Evolutionary conservation across 1,140 invertebrate species (phyloP).

Genomic region (Sinonovacula constricta): DNA sequence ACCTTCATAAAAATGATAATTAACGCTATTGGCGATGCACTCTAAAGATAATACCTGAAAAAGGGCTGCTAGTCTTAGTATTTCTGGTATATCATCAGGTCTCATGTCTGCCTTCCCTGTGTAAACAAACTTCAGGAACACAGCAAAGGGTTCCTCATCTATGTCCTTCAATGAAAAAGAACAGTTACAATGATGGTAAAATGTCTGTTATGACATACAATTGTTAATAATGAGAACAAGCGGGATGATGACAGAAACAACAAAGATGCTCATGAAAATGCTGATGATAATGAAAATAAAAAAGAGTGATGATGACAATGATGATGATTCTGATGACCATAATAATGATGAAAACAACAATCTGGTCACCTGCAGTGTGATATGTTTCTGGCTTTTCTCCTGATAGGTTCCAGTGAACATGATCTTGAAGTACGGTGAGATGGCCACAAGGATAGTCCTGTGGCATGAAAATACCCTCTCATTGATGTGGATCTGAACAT

Average conservation of each 20-base stretch:
- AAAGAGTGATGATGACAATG: no score
- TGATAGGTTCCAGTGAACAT: conserved; percentile 48
- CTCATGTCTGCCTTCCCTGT: conserved; percentile 25
- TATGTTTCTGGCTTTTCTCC: conserved; percentile 35
- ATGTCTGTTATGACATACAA: background rate
- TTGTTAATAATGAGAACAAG: background rate
- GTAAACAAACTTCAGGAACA: conserved; percentile 46
- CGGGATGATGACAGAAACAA: background rate
- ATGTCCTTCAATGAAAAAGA: no score
- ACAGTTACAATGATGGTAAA: no score
- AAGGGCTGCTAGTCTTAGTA: conserved; percentile 35
- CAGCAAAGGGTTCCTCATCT: conserved; percentile 40
- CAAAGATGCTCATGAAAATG: background rate
- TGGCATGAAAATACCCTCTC: conserved; percentile 44
- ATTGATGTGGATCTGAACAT: conserved; percentile 43
- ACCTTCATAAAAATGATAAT: no score
- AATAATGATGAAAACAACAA: no score
- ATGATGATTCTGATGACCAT: no score
- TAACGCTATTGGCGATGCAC: no score
- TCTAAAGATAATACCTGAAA: conserved; percentile 43
- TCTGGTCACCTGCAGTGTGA: conserved; percentile 6
- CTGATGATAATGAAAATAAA: no score
- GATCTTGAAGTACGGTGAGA: conserved; percentile 53
- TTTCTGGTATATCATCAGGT: conserved; percentile 41
- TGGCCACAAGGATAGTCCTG: conserved; percentile 42